Evolutionary conservation across 2,113 vertebrate species (phyloP), one percentile per base, ranked within the genome.

Genomic region (Neogobius melanostomus): DNA sequence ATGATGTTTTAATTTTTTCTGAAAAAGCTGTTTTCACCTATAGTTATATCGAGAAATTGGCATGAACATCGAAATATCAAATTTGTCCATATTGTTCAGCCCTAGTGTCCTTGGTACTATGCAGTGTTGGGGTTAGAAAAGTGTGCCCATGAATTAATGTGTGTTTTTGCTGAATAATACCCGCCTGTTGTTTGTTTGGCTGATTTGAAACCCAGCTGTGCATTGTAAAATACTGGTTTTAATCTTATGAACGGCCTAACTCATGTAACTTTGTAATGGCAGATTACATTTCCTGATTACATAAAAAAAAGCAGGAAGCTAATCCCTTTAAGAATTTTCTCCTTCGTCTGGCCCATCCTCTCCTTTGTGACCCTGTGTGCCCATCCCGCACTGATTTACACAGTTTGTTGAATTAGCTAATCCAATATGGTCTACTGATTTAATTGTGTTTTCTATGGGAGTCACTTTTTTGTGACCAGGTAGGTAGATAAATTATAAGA

Each of bases 401-500:
- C 60, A 50, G n/a, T 50, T 44, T 65, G 54, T 46, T 60, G 57
- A 69, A 81, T 84, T 75, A 89, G 54, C 64, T 77, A 85, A 85
- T 84, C 16, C 71, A 78, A 84, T 85, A 8, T 76, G 50, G 74
- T 11, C 42, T 69, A 0, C 0, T 52, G 53, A 69, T 52, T 42
- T 76, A 85, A 85, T 69, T 66, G 69, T 62, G 65, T 73, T 83
- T 71, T 72, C 72, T 62, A 17, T 45, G 52, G 68, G 71, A 75
- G 63, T 71, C 44, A n/a, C 28, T 75, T 71, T 77, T 71, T 21
- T 36, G 28, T 36, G 28, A 36, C 28, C 28, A 36, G 28, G 0
- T 36, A 36, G 28, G 28, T 36, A 36, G 28, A 36, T 36, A 36
- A 36, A 36, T 36, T 36, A 5, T 36, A 36, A 36, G 28, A 36